Conservation (phyloP, 2,113 vertebrate genomes). For the Xenopus laevis region DNA sequence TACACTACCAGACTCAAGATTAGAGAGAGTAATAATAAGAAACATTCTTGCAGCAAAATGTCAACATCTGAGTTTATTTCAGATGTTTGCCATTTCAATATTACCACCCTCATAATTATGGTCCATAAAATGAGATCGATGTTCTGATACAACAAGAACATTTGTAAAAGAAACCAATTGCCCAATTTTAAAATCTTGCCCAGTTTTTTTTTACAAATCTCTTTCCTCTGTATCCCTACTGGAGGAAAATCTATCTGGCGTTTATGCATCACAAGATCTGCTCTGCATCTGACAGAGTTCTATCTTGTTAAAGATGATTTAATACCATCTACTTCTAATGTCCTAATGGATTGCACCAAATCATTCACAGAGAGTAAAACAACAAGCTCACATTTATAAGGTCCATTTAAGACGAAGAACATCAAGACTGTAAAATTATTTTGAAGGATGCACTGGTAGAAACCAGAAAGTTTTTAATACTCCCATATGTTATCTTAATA, state of each 20-base stretch:
- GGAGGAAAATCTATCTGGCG: slow-evolving; percentile 24
- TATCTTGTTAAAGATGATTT: slow-evolving; percentile 40
- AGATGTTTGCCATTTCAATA: too few relatives aligned
- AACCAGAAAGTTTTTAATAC: slow-evolving; percentile 33
- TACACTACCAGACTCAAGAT: too few relatives aligned
- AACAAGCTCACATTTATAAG: slow-evolving; percentile 25
- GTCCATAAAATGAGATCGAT: too few relatives aligned
- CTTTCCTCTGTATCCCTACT: slow-evolving; percentile 7
- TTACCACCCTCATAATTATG: too few relatives aligned
- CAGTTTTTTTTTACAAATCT: neutral
- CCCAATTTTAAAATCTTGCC: neutral
- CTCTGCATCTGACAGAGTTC: slow-evolving; percentile 19
- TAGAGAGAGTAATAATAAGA: too few relatives aligned
- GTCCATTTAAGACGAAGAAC: slow-evolving; percentile 36
- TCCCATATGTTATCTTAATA: slow-evolving; percentile 43
- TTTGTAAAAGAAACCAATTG: neutral
- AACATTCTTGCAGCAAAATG: too few relatives aligned
- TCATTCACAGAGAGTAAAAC: slow-evolving; percentile 37
- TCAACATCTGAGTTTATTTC: too few relatives aligned
- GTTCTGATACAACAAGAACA: too few relatives aligned
- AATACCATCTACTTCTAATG: slow-evolving; percentile 34
- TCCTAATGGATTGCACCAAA: slow-evolving; percentile 38
- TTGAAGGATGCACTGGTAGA: slow-evolving; percentile 37
- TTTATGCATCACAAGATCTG: slow-evolving; percentile 4
- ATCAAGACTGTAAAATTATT: slow-evolving; percentile 34